Base-by-base conservation (phyloP, 2,888 invertebrate species). In the Nyleta sp. region DNA sequence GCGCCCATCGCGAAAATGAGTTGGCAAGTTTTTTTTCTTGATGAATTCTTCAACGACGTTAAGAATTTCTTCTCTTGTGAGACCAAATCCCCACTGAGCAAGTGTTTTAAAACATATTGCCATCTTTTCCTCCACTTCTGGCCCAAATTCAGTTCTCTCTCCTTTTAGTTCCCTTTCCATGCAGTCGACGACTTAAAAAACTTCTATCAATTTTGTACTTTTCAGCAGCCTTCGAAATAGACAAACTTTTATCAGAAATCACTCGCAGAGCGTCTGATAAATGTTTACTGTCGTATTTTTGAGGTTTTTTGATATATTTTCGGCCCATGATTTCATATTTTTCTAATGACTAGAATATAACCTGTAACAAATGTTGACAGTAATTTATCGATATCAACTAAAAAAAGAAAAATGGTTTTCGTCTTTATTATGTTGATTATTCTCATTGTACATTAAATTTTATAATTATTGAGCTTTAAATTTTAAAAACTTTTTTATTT, bases 121-220 rank as follows among this genome's bases (percentile, higher is more conserved):
- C n/a, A n/a, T n/a, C n/a, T n/a, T n/a, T n/a, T n/a, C n/a, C n/a
- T n/a, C n/a, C n/a, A n/a, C n/a, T n/a, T n/a, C n/a, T n/a, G n/a
- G n/a, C n/a, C n/a, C n/a, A n/a, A n/a, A n/a, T n/a, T n/a, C n/a
- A n/a, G n/a, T n/a, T n/a, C n/a, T n/a, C n/a, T n/a, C n/a, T n/a
- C n/a, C n/a, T n/a, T 28, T 28, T 28, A 28, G 4, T 52, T 42
- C 64, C 64, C 17, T 65, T 52, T 7, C 64, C 52, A 31, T 42
- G 52, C 22, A 65, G n/a, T 8, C 64, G 52, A 4, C 42, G 52
- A 52, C 52, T 65, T 7, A 65, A 31, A 5, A 65, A n/a, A 28
- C 38, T 52, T 65, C 42, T 52, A 10, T 65, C 18, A 65, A 65
- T 65, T 13, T 52, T 50, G 64, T 52, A 64, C 11, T 52, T 28